Evolutionary conservation across 2,113 vertebrate genomes (phyloP).

Genomic region (Zosterops japonicus): DNA sequence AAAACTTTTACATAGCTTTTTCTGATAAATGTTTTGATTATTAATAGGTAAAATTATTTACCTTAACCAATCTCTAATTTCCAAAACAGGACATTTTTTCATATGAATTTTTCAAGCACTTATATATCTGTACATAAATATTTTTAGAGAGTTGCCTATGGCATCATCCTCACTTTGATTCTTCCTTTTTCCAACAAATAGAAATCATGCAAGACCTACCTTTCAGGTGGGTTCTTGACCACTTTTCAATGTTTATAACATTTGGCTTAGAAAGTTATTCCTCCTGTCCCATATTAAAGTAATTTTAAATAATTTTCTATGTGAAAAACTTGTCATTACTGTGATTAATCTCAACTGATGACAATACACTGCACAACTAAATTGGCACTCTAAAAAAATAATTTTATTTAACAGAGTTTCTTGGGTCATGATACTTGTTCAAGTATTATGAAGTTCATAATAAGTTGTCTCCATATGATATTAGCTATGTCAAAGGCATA

Average conservation of each 20-base stretch:
- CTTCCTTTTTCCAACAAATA: background rate
- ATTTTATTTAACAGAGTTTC: background rate
- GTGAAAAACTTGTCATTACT: slow-evolving; percentile 37
- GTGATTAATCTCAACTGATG: slow-evolving; percentile 54
- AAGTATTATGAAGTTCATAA: slow-evolving; percentile 5
- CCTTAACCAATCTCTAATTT: background rate
- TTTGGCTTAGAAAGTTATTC: slow-evolving; percentile 32
- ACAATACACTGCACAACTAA: slow-evolving; percentile 23
- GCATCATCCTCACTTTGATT: background rate
- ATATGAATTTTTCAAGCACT: background rate
- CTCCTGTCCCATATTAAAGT: slow-evolving; percentile 1
- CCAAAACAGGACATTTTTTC: background rate
- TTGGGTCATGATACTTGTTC: slow-evolving; percentile 8
- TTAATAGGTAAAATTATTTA: background rate
- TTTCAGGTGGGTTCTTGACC: background rate
- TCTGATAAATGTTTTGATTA: background rate
- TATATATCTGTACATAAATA: background rate
- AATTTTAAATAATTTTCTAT: slow-evolving; percentile 41
- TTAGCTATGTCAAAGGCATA: background rate
- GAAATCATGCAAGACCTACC: background rate
- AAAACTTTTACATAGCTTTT: background rate
- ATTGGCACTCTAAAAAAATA: background rate
- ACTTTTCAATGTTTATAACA: slow-evolving; percentile 31
- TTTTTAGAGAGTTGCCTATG: background rate
- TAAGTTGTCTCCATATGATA: slow-evolving; percentile 25